Evolutionary conservation across 35 echinoderm and acorn worm genomes (phyloP), one percentile per base, ranked within the genome.

Genomic region (Heliocidaris tuberculata): DNA sequence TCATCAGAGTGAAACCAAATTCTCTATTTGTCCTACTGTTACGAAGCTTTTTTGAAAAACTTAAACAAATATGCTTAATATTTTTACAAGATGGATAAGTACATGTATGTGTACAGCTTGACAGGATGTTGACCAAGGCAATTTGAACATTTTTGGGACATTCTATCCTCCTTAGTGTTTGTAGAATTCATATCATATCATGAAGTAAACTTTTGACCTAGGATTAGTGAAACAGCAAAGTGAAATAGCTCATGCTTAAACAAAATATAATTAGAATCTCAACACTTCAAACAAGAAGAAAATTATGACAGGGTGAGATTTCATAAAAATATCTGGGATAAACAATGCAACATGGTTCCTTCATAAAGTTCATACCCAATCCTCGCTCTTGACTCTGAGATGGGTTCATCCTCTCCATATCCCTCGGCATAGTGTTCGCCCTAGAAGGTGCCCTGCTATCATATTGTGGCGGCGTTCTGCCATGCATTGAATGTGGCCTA

Each of bases 401-500:
- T 7, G 31, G 47, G 91, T n/a, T 52, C 49, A 47, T 49, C 32
- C 89, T 91, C 35, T 91, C 21, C 31, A 48, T 93, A 48, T 93
- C 91, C 8, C 91, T 93, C 27, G 91, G 48, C 91, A 93, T 93
- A 5, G 91, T 93, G 50, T 48, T 93, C n/a, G 48, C 50, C 32
- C 47, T 93, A 50, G 91, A 93, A 13, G 91, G 91, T 30, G 91
- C 13, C 91, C 91, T 91, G 32, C 89, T 93, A 59, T 48, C 50
- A 56, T 93, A 11, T 1, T 93, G 48, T 93, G 48, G 47, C 47
- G 48, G 91, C 6, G 91, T 47, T 93, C 91, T 93, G 29, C 91
- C 91, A 59, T 31, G 91, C 91, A 52, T 49, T 30, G 91, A 59
- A 5, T 32, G 91, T 31, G 48, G 48, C 47, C 91, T 49, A 50